Conservation (phyloP, 2,113 vertebrate genomes). For the Heteronetta atricapilla region DNA sequence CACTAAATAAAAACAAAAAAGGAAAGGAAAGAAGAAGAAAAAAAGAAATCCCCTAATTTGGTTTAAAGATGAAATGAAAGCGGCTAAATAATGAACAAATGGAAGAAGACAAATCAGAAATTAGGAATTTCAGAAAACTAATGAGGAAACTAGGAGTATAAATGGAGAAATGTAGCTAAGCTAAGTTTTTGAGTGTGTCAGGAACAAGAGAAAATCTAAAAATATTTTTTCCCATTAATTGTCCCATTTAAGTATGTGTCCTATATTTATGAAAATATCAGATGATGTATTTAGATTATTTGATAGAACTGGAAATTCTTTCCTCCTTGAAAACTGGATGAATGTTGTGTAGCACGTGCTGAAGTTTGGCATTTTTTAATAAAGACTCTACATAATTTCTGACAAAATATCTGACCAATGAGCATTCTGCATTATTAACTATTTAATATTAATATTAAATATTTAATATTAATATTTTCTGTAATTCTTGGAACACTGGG, state of each 20-base stretch:
- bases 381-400: neutral
- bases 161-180: neutral
- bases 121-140: neutral
- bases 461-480: slow-evolving; percentile 20
- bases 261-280: neutral
- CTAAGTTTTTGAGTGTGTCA: neutral
- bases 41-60: neutral
- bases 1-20: neutral
- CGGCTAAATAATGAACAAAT: neutral
- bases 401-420: neutral
- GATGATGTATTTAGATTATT: neutral
- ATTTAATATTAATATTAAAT: no score
- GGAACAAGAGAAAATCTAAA: neutral
- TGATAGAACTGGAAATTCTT: neutral
- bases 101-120: neutral
- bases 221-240: neutral
- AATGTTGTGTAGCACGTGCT: neutral
- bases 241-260: neutral
- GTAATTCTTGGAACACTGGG: neutral
- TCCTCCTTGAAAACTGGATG: neutral
- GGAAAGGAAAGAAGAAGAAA: neutral
- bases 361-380: neutral
- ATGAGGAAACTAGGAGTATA: neutral
- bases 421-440: neutral
- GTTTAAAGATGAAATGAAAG: neutral